Conservation (phyloP, 2,888 invertebrate species). For the Zeuzera pyrina region DNA sequence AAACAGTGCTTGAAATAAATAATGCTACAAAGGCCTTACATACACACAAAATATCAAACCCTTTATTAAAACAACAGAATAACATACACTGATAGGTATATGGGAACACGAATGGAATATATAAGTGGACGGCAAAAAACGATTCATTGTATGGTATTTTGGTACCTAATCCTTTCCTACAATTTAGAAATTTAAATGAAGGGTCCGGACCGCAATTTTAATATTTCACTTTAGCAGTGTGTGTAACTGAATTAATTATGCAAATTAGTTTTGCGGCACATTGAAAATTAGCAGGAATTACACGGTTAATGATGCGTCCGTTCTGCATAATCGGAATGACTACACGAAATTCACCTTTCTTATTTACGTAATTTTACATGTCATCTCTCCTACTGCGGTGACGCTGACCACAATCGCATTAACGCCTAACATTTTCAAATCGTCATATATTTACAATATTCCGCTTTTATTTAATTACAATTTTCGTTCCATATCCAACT, state of each 20-base stretch:
- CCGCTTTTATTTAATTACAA: no score
- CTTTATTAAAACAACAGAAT: not conserved
- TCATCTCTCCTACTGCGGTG: no score
- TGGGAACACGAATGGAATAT: not conserved
- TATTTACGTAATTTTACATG: no score
- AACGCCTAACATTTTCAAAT: no score
- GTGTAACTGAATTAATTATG: slow-evolving; percentile 53
- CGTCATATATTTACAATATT: no score
- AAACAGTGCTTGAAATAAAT: no score
- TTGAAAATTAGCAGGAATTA: slow-evolving; percentile 45
- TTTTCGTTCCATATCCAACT: no score
- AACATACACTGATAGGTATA: not conserved
- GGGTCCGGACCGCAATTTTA: slow-evolving; percentile 42
- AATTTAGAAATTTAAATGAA: slow-evolving; percentile 58
- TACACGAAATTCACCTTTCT: not conserved
- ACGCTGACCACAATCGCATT: no score
- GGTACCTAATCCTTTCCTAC: slow-evolving; percentile 32
- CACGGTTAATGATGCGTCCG: slow-evolving; percentile 26
- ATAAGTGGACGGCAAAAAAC: slow-evolving; percentile 3
- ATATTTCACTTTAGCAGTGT: slow-evolving; percentile 37
- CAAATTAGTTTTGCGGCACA: slow-evolving; percentile 47
- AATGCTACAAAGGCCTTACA: no score
- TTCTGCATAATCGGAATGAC: slow-evolving; percentile 13
- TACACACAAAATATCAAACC: not conserved
- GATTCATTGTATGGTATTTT: slow-evolving; percentile 26